A percentile compares a stretch with the other conserved stretches of the same genome.
Conservation (phyloP, 2,113 vertebrate genomes). For the Mionectes macconnelli region DNA sequence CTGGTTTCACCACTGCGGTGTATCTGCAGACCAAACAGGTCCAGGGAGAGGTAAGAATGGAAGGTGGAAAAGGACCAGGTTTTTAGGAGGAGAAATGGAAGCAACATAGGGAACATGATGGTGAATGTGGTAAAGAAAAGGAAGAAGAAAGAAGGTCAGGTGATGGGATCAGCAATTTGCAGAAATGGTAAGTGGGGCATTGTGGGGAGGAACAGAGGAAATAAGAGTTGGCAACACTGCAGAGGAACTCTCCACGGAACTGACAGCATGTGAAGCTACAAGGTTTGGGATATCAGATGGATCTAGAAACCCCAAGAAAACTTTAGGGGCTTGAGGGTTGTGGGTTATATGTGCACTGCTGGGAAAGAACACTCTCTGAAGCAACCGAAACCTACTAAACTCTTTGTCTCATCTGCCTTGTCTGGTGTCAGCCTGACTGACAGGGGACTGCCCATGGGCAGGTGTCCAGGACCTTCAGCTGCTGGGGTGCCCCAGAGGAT, state of each 20-base stretch:
- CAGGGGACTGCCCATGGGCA: background rate
- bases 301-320: background rate
- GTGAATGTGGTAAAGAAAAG: background rate
- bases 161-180: background rate
- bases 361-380: background rate
- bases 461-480: background rate
- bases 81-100: background rate
- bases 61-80: background rate
- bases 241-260: background rate
- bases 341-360: background rate
- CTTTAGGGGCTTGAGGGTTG: no score
- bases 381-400: background rate
- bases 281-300: background rate
- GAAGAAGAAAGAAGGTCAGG: background rate
- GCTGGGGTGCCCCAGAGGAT: background rate
- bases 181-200: background rate
- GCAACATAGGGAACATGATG: background rate
- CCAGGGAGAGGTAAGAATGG: background rate
- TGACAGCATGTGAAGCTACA: background rate
- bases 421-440: background rate
- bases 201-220: background rate
- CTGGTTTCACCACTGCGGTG: constrained; percentile 92
- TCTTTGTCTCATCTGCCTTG: background rate
- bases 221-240: constrained; percentile 3
- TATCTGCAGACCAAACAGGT: constrained; percentile 77